Base-by-base conservation (phyloP, 2,888 invertebrate species). In the Eumacrocentrus americanus region DNA sequence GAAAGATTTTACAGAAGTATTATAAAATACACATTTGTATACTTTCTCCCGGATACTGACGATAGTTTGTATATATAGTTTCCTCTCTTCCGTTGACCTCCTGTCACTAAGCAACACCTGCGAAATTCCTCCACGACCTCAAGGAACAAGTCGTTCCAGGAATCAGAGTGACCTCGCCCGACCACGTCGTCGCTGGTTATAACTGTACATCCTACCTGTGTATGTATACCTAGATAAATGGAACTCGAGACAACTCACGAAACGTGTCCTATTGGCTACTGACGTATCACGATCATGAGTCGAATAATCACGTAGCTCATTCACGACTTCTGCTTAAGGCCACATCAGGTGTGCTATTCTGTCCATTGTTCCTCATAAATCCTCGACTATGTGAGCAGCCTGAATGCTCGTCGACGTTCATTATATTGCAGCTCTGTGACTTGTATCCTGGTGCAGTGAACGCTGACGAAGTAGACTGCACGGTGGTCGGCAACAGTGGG, bases 121-220 rank as follows among this genome's bases (percentile, higher is more conserved):
- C n/a, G 47, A 59, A 48, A 59, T 59, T 59, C 54, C 54, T 34
- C 34, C 48, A 48, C 47, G 48, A 48, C 54, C 54, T 25, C 38
- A 48, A 48, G 47, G 60, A 62, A 63, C 60, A 61, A 64, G 69
- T 73, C 65, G 61, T 72, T 76, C 73, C 65, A 58, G 68, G 75
- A 76, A 76, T 70, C 68, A 60, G 65, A 69, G 68, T 75, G 76
- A 75, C 73, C 75, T 76, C 73, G 54, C 64, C 72, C 72, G 65
- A 67, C 68, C 48, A 51, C 46, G 44, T 25, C 38, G 58, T 51
- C 60, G 52, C 34, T 47, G 52, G 23, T 67, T 67, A 69, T 77
- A 78, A 78, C 78, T 78, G 77, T 78, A 77, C 72, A 75, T 75
- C 72, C 76, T 72, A 72, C 72, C n/a, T n/a, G n/a, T n/a, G n/a